Conservation (phyloP, 1,140 invertebrate species). For the Lysiphlebus fabarum region DNA sequence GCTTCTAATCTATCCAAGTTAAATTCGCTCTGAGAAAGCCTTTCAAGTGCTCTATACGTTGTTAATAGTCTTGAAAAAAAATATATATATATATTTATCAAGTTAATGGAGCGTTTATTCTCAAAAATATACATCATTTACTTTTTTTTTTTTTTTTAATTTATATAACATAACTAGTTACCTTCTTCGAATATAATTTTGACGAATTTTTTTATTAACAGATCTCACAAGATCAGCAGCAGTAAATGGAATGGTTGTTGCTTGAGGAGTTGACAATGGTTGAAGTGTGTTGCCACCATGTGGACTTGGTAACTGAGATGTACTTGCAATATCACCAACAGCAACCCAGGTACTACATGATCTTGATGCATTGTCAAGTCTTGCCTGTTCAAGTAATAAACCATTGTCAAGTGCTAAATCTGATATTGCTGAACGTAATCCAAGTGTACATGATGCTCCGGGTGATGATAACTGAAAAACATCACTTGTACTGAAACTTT, state of each 20-base stretch:
- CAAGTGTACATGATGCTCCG: slow-evolving; percentile 37
- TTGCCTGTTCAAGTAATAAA: slow-evolving; percentile 58
- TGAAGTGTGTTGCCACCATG: slow-evolving; percentile 60
- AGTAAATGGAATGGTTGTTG: slow-evolving; percentile 60
- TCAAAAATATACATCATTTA: too few relatives aligned
- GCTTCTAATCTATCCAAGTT: slow-evolving; percentile 73
- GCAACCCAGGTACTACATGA: slow-evolving; percentile 86
- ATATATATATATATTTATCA: slow-evolving; percentile 13
- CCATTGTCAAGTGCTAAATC: slow-evolving; percentile 65
- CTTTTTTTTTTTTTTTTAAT: too few relatives aligned
- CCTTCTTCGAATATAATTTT: slow-evolving; percentile 50
- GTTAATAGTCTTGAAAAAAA: slow-evolving; percentile 62
- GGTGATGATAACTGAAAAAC: slow-evolving; percentile 61
- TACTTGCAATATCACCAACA: slow-evolving; percentile 68
- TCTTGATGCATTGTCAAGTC: slow-evolving; percentile 69
- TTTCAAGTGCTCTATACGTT: slow-evolving; percentile 76
- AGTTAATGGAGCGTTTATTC: neutral
- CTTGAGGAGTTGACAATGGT: slow-evolving; percentile 55
- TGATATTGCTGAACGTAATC: slow-evolving; percentile 60
- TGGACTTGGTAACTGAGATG: slow-evolving; percentile 70
- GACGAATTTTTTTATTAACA: slow-evolving; percentile 76
- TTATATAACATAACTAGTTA: slow-evolving; percentile 18
- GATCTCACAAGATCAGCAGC: slow-evolving; percentile 73
- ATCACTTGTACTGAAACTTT: slow-evolving; percentile 78
- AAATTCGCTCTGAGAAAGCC: slow-evolving; percentile 79